These are phyloP conservation scores for Drosophila oshimai DNA, from an alignment of 1,140 invertebrate species.

Conservation along the genomic window DNA sequence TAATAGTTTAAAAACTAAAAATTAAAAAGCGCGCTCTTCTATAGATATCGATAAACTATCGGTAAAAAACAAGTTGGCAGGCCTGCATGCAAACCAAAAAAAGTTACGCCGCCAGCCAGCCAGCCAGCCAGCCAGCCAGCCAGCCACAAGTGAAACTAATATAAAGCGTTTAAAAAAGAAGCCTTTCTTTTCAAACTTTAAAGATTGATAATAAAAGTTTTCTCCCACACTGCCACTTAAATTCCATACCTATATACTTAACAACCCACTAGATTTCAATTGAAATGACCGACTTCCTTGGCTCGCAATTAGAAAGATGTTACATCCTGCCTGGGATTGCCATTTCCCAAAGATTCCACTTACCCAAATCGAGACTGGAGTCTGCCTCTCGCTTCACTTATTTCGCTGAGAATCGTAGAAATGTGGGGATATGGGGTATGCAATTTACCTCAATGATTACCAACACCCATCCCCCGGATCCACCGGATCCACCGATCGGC, in stretches of 20 bases:
- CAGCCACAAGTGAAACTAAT: no score
- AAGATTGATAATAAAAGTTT: no score
- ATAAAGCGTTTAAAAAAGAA: no score
- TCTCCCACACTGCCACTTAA: neutral
- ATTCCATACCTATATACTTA: neutral
- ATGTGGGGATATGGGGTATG: slow-evolving; percentile 49
- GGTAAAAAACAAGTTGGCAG: no score
- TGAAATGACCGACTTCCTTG: slow-evolving; percentile 24
- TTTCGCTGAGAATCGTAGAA: neutral
- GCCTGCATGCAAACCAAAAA: no score
- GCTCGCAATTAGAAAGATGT: slow-evolving; percentile 1
- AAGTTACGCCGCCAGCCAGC: no score
- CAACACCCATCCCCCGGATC: neutral
- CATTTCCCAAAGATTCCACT: slow-evolving; percentile 19
- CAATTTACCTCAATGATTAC: slow-evolving; percentile 57
- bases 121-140: no score
- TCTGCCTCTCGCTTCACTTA: neutral
- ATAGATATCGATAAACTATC: no score
- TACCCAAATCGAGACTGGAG: slow-evolving; percentile 12
- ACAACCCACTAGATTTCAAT: neutral
- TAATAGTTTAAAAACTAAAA: no score
- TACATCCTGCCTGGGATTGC: slow-evolving; percentile 18
- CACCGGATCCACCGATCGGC: slow-evolving; percentile 10
- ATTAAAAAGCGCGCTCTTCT: no score
- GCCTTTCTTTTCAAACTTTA: no score